Evolutionary conservation across 2,113 vertebrate species (phyloP), one percentile per base, ranked within the genome.

Genomic region (Agelaius phoeniceus): DNA sequence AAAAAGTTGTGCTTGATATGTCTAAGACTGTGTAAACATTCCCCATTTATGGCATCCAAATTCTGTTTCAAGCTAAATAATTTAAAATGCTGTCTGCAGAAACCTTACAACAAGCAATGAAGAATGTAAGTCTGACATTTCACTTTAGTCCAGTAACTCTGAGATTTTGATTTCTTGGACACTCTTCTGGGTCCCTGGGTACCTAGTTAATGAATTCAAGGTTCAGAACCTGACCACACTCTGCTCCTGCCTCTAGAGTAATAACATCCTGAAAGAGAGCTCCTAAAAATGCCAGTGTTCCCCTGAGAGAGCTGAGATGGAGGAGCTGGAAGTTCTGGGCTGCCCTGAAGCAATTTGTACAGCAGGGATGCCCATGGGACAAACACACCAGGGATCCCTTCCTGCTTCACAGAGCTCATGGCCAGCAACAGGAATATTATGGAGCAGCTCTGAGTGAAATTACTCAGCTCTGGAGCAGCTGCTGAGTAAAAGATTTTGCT

Each of bases 371-470:
- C 33, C 46, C 73, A 37, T 21, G 44, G 57, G 52, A 57, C 27
- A 77, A 35, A 28, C 9, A 15, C 33, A 30, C 9, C 15, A 20
- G 12, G 24, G 7, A 7, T 77, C 59, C 24, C 59, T 76, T 3
- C 0, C 43, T 59, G 37, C 24, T 86, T 55, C 1, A 1, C 46
- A 46, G 59, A 62, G 20, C 26, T 84, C 1, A 0, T 7, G 46
- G 51, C n/a, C 35, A 43, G 39, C 59, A 93, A 51, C n/a, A 67
- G 37, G 55, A 69, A 59, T 33, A 75, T 63, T 54, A 69, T 3
- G 13, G 37, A 77, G 35, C 51, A 92, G 68, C 31, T 89, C 11
- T 11, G 26, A 84, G 22, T 19, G 28, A 43, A 89, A 54, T 80
- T 84, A 63, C 14, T 63, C 14, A 22, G 10, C 37, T 54, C 54